These are phyloP conservation scores for Hirtodrosophila trivittata DNA, from an alignment of 2,888 invertebrate genomes.

Conservation along the genomic window DNA sequence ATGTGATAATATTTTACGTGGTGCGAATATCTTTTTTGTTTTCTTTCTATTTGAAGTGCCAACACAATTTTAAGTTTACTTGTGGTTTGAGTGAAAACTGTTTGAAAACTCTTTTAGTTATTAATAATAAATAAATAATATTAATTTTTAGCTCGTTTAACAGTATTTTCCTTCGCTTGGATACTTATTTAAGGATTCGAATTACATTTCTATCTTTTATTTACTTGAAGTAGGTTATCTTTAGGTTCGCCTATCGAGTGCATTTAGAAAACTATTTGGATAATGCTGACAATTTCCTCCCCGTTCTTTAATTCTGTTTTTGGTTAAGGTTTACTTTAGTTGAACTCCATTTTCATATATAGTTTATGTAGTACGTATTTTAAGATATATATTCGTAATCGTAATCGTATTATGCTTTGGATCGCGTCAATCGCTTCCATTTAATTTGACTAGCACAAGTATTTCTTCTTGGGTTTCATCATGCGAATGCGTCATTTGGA, in stretches of 20 bases:
- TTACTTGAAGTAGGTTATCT: slow-evolving; percentile 57
- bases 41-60: slow-evolving; percentile 31
- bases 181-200: slow-evolving; percentile 20
- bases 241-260: slow-evolving; percentile 38
- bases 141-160: slow-evolving; percentile 15
- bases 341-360: slow-evolving; percentile 40
- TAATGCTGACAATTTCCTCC: slow-evolving; percentile 44
- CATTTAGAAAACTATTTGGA: slow-evolving; percentile 61
- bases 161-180: slow-evolving; percentile 4
- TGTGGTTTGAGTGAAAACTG: slow-evolving; percentile 10
- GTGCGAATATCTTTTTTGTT: slow-evolving; percentile 31
- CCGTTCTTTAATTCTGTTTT: slow-evolving; percentile 12
- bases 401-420: slow-evolving; percentile 1
- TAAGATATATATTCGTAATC: slow-evolving; percentile 4
- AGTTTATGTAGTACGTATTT: not conserved
- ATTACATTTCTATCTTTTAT: slow-evolving; percentile 37
- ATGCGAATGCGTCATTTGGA: slow-evolving; percentile 84
- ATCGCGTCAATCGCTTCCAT: slow-evolving; percentile 14
- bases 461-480: slow-evolving; percentile 84
- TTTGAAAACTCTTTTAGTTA: too few relatives aligned
- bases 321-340: slow-evolving; percentile 58
- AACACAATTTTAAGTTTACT: slow-evolving; percentile 14
- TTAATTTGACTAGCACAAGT: slow-evolving; percentile 85
- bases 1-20: slow-evolving; percentile 28
- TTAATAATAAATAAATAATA: slow-evolving; percentile 17